Percentiles rank a stretch among this genome's conserved stretches.
Evolutionary conservation across 2,113 vertebrate species (phyloP).

Genomic region (Hemiprocne comata): DNA sequence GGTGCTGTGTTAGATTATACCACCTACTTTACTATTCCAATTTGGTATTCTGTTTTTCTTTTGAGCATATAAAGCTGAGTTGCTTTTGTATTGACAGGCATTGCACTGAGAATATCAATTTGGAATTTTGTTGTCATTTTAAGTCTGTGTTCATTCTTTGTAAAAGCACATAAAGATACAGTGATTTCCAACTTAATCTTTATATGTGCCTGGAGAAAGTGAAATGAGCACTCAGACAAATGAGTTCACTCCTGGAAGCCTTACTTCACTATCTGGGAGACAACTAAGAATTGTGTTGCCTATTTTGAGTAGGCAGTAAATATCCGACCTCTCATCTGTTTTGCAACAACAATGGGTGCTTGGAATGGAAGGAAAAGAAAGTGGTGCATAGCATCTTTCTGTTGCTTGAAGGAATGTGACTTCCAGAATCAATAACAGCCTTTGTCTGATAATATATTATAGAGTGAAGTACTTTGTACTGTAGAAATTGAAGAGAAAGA

Average conservation of each 20-base stretch:
- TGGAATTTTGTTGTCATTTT: conserved; percentile 57
- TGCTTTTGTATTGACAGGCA: conserved; percentile 59
- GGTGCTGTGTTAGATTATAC: conserved; percentile 1
- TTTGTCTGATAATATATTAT: conserved; percentile 35
- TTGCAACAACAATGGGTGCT: not conserved
- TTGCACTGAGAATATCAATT: conserved; percentile 52
- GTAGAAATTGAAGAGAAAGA: not conserved
- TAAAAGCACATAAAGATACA: conserved; percentile 24
- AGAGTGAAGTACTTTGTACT: not conserved
- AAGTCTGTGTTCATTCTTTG: conserved; percentile 23
- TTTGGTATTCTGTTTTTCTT: conserved; percentile 56
- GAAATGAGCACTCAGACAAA: conserved; percentile 57
- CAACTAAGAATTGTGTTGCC: not conserved
- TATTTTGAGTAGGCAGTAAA: conserved; percentile 38
- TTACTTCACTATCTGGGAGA: not conserved
- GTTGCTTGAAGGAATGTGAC: not conserved
- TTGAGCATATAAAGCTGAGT: conserved; percentile 30
- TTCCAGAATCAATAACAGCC: conserved; percentile 39
- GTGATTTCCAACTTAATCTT: conserved; percentile 47
- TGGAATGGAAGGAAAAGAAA: conserved; percentile 5
- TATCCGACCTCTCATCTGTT: conserved; percentile 14
- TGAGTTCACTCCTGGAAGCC: conserved; percentile 33
- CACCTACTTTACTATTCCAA: conserved; percentile 3
- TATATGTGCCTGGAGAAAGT: conserved; percentile 29
- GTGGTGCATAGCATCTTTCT: not conserved